These are phyloP conservation scores for Pedetes capensis DNA, from an alignment of 2,113 vertebrate genomes.

Conservation along the genomic window DNA sequence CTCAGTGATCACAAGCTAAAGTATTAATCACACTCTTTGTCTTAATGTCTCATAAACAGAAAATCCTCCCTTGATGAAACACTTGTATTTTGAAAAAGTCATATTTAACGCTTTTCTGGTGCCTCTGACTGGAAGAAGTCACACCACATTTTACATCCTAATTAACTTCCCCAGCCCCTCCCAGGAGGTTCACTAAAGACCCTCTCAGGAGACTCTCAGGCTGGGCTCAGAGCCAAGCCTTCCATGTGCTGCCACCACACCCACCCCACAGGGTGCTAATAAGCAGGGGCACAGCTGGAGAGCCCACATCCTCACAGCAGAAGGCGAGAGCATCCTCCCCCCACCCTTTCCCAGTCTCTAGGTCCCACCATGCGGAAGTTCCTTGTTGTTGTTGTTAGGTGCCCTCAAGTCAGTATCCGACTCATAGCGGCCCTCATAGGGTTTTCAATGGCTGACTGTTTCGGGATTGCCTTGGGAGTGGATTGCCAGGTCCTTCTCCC, in stretches of 20 bases:
- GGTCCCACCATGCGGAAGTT: background rate
- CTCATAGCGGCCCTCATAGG: no score
- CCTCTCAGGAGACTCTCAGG: background rate
- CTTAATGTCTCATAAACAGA: background rate
- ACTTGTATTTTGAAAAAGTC: background rate
- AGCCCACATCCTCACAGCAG: background rate
- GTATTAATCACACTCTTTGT: background rate
- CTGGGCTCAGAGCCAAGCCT: conserved; percentile 43
- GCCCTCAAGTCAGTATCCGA: no score
- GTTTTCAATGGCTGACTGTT: no score
- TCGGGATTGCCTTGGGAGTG: no score
- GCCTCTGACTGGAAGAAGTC: background rate
- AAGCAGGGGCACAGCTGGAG: background rate
- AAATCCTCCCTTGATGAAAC: background rate
- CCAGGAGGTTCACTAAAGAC: conserved; percentile 29
- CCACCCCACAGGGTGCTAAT: conserved; percentile 27
- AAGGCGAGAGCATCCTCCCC: background rate
- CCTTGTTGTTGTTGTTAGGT: no score
- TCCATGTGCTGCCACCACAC: background rate
- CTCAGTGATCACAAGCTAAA: background rate
- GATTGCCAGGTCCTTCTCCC: no score
- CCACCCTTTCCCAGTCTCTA: background rate
- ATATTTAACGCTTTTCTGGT: background rate
- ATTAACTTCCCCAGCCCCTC: conserved; percentile 18
- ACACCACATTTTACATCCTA: background rate